A percentile compares a stretch with the other conserved stretches of the same genome.
Evolutionary conservation across 2,888 invertebrate genomes (phyloP).

Genomic region (Tetragonisca angustula): DNA sequence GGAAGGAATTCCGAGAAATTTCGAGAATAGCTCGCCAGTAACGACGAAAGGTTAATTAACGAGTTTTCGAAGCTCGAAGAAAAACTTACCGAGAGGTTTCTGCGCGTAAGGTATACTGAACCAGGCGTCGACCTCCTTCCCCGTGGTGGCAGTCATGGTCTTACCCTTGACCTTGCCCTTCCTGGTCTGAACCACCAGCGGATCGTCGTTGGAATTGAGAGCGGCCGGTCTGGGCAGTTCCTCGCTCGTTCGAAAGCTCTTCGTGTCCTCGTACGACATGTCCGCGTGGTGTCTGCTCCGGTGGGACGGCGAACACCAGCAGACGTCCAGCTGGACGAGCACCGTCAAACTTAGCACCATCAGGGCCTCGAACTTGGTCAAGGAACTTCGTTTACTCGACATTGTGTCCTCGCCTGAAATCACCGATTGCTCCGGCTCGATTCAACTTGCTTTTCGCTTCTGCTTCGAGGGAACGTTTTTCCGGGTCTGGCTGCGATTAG

Average conservation of each 20-base stretch:
- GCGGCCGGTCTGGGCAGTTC: constrained; percentile 73
- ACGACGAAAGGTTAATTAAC: constrained; percentile 15
- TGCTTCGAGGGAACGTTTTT: not conserved
- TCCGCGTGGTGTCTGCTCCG: constrained; percentile 81
- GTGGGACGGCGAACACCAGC: constrained; percentile 79
- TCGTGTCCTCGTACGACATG: constrained; percentile 77
- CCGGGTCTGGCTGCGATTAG: too few species aligned
- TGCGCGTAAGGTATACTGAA: constrained; percentile 93
- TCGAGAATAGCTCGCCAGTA: not conserved
- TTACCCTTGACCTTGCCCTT: constrained; percentile 91
- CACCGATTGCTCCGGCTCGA: not conserved
- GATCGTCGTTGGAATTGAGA: constrained; percentile 86
- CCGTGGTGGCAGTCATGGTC: constrained; percentile 90
- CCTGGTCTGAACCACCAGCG: constrained; percentile 90
- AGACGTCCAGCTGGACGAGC: constrained; percentile 73
- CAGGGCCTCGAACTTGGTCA: constrained; percentile 74
- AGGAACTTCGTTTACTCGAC: constrained; percentile 77
- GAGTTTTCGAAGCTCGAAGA: too few species aligned
- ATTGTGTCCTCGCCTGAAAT: constrained; percentile 75
- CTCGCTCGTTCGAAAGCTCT: constrained; percentile 79
- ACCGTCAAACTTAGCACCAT: constrained; percentile 73
- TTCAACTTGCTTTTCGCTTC: not conserved
- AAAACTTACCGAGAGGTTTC: constrained; percentile 87
- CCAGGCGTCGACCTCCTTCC: constrained; percentile 93
- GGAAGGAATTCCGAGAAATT: not conserved